phyloP scores from a whole-genome alignment of 2,797 vertebrate species.

The Iguana delicatissima region DNA sequence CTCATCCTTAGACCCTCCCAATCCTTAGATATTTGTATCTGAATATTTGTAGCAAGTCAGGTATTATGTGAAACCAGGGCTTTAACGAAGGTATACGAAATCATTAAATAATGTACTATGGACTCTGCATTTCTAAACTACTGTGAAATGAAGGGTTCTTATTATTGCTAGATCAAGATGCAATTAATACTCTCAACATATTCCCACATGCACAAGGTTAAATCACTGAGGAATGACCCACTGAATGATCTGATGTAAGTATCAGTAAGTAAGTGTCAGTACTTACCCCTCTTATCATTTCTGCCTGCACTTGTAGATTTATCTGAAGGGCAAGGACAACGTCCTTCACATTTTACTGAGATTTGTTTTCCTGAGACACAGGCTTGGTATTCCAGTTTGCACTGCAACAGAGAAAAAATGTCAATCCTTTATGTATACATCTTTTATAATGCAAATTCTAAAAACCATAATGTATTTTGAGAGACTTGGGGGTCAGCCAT shows the following conservation, averaged over 20 bases:
- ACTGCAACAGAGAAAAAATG: conserved; percentile 81
- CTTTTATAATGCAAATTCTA: conserved; percentile 30
- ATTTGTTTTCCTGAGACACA: conserved; percentile 95
- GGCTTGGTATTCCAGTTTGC: conserved; percentile 96
- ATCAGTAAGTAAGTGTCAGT: conserved; percentile 24
- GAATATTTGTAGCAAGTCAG: neutral
- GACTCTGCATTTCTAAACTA: neutral
- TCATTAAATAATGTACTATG: conserved; percentile 4
- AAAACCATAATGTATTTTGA: conserved; percentile 22
- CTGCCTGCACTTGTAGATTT: conserved; percentile 77
- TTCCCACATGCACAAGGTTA: neutral
- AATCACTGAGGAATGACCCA: conserved; percentile 10
- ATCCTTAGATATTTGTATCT: neutral
- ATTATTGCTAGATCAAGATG: conserved; percentile 38
- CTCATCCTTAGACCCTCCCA: neutral
- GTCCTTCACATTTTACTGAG: conserved; percentile 89
- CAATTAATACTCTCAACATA: conserved; percentile 8
- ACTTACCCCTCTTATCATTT: conserved; percentile 88
- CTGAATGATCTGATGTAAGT: conserved; percentile 11
- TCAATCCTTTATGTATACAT: conserved; percentile 50
- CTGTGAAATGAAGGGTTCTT: conserved; percentile 12
- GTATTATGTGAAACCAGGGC: neutral
- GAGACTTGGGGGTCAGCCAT: neutral
- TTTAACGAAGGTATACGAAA: conserved; percentile 29
- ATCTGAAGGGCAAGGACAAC: conserved; percentile 88